Conservation (phyloP, 2,113 vertebrate genomes). For the Thunnus maccoyii region DNA sequence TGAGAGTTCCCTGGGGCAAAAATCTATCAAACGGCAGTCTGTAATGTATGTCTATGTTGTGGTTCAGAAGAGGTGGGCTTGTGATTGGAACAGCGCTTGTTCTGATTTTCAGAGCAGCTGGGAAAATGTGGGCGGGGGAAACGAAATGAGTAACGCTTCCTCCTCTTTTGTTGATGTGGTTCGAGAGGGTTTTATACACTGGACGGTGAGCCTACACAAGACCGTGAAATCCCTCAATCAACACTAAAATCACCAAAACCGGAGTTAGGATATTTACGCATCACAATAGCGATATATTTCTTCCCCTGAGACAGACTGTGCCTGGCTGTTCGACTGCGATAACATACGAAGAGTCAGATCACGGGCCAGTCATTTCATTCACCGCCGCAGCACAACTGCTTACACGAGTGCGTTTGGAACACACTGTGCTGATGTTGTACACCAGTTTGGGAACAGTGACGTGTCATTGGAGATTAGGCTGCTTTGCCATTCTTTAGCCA, state of each 20-base stretch:
- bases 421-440: constrained; percentile 37
- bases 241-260: neutral
- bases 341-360: constrained; percentile 11
- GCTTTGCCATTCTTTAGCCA: constrained; percentile 17
- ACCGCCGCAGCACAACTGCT: constrained; percentile 3
- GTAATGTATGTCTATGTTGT: constrained; percentile 37
- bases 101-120: constrained; percentile 12
- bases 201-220: neutral
- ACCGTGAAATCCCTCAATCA: constrained; percentile 5
- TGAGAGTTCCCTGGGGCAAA: constrained; percentile 23
- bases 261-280: neutral
- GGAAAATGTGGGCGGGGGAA: constrained; percentile 20
- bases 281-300: neutral
- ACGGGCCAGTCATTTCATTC: neutral
- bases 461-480: constrained; percentile 51
- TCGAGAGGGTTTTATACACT: neutral
- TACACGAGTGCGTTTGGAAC: constrained; percentile 22
- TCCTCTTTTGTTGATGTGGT: constrained; percentile 5
- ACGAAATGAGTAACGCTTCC: neutral
- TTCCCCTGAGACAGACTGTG: neutral
- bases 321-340: constrained; percentile 18
- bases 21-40: constrained; percentile 21
- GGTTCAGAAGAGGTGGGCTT: constrained; percentile 25
- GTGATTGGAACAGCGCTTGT: constrained; percentile 22
- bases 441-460: constrained; percentile 14